phyloP scores from a whole-genome alignment of 2,797 vertebrate genomes.

The Sebastes diploproa region DNA sequence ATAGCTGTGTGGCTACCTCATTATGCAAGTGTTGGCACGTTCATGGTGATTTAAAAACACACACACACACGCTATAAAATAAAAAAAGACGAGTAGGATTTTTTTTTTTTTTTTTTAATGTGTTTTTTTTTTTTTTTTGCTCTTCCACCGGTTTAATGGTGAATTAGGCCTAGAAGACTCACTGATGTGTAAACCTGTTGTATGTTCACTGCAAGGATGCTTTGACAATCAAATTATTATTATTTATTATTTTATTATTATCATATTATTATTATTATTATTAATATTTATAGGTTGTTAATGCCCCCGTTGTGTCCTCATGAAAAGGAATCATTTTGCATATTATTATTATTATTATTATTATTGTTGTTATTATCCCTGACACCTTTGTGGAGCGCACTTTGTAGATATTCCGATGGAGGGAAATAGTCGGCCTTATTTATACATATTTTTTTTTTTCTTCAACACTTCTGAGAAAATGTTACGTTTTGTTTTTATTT shows the following conservation, averaged over 20 bases:
- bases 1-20: slow-evolving; percentile 90
- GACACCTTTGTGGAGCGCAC: slow-evolving; percentile 80
- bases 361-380: slow-evolving; percentile 44
- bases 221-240: slow-evolving; percentile 90
- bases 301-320: slow-evolving; percentile 57
- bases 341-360: slow-evolving; percentile 54
- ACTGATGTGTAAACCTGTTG: slow-evolving; percentile 72
- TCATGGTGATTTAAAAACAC: slow-evolving; percentile 67
- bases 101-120: slow-evolving; percentile 11
- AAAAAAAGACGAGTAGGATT: slow-evolving; percentile 14
- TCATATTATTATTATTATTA: slow-evolving; percentile 1
- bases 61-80: not conserved
- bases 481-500: slow-evolving; percentile 10
- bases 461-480: slow-evolving; percentile 38
- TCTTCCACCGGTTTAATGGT: slow-evolving; percentile 54
- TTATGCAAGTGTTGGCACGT: slow-evolving; percentile 82
- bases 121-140: slow-evolving; percentile 19
- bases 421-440: slow-evolving; percentile 75
- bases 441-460: slow-evolving; percentile 59
- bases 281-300: slow-evolving; percentile 38
- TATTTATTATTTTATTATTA: slow-evolving; percentile 19
- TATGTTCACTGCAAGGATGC: slow-evolving; percentile 86
- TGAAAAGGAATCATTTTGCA: slow-evolving; percentile 22
- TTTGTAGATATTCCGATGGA: slow-evolving; percentile 84
- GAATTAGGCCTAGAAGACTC: slow-evolving; percentile 71